These are phyloP conservation scores for Amblyopsis rosae DNA, from an alignment of 2,113 vertebrate genomes.

Conservation along the genomic window DNA sequence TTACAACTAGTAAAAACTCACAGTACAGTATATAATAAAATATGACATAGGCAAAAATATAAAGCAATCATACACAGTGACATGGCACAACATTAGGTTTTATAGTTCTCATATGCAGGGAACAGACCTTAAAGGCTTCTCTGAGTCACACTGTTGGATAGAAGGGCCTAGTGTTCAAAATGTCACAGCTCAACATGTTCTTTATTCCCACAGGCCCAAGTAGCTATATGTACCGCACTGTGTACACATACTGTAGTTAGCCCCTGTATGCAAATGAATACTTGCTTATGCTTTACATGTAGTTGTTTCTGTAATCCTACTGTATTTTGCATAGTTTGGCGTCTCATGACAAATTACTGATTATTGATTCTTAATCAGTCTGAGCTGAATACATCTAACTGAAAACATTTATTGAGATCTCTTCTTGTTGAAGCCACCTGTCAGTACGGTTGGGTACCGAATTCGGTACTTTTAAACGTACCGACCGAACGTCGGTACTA, in stretches of 20 bases:
- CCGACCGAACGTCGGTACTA: too few relatives aligned
- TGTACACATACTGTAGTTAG: constrained; percentile 18
- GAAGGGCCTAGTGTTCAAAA: constrained; percentile 48
- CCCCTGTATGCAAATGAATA: neutral
- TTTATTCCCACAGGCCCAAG: constrained; percentile 20
- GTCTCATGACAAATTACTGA: neutral
- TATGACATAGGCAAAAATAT: too few relatives aligned
- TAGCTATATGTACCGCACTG: constrained; percentile 28
- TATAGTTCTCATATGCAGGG: too few relatives aligned
- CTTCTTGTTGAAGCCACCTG: too few relatives aligned
- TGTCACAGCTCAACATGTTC: constrained; percentile 44
- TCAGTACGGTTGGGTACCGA: too few relatives aligned
- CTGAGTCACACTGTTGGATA: neutral
- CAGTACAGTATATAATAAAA: too few relatives aligned
- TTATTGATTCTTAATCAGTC: neutral
- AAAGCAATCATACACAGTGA: too few relatives aligned
- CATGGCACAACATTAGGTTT: too few relatives aligned
- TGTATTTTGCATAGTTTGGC: neutral
- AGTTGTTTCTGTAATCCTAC: constrained; percentile 28
- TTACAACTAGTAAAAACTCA: too few relatives aligned
- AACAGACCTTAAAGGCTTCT: constrained; percentile 3
- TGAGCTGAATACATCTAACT: too few relatives aligned
- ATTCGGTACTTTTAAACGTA: too few relatives aligned
- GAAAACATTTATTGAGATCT: too few relatives aligned
- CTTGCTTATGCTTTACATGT: neutral